Evolutionary conservation across 2,113 vertebrate species (phyloP).

Genomic region (Misgurnus mizolepis): DNA sequence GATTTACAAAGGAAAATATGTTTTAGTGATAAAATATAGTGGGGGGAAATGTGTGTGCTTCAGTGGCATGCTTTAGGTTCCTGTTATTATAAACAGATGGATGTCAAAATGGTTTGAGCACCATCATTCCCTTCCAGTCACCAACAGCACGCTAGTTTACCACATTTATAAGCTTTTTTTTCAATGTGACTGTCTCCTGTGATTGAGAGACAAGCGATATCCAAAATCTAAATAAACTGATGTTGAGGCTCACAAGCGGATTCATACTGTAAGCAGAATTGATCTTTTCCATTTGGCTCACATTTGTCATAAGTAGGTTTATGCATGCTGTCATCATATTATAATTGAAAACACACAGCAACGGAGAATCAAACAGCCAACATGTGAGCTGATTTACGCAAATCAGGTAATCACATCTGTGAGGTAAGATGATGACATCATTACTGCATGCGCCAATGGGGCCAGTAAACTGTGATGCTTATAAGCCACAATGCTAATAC

Average conservation of each 20-base stretch:
- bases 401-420: background rate
- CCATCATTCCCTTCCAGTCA: slow-evolving; percentile 28
- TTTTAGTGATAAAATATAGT: slow-evolving; percentile 54
- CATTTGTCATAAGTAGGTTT: background rate
- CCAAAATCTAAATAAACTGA: slow-evolving; percentile 30
- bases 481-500: background rate
- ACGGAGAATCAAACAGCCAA: background rate
- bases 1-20: slow-evolving; percentile 53
- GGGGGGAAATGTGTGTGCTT: slow-evolving; percentile 44
- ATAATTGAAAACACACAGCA: background rate
- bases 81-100: slow-evolving; percentile 64
- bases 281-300: slow-evolving; percentile 6
- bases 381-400: background rate
- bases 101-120: slow-evolving; percentile 45
- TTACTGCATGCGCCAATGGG: background rate
- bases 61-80: slow-evolving; percentile 48
- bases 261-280: slow-evolving; percentile 30
- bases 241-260: slow-evolving; percentile 29
- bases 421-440: background rate
- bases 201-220: slow-evolving; percentile 27
- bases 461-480: background rate
- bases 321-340: slow-evolving; percentile 1
- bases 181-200: background rate
- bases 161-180: slow-evolving; percentile 29
- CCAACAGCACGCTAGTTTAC: slow-evolving; percentile 5